phyloP scores from a whole-genome alignment of 37 sponge, comb jelly and placozoan genomes.

The Aphrocallistes beatrix region DNA sequence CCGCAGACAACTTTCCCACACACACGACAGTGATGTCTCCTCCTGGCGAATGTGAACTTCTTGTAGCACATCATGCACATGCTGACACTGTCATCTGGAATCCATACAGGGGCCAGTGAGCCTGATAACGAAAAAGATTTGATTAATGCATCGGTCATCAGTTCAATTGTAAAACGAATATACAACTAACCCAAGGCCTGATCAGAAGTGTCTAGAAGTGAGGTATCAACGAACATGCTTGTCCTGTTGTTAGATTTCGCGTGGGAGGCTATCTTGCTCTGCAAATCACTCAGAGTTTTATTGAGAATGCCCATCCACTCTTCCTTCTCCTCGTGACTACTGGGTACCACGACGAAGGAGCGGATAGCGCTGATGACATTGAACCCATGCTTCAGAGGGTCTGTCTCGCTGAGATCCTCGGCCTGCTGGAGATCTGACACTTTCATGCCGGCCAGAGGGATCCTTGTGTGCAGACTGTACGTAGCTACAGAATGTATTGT shows the following conservation, averaged over 20 bases:
- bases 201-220: not conserved
- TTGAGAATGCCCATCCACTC: slow-evolving; percentile 49
- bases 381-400: slow-evolving; percentile 37
- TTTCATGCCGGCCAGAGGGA: slow-evolving; percentile 1
- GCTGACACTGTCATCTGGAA: slow-evolving; percentile 81
- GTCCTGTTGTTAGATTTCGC: not conserved
- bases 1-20: slow-evolving; percentile 67
- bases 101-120: slow-evolving; percentile 70
- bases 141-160: not conserved
- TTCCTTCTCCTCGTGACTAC: slow-evolving; percentile 51
- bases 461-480: not conserved
- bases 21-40: slow-evolving; percentile 89
- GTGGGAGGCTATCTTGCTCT: not conserved
- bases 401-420: slow-evolving; percentile 38
- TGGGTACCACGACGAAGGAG: slow-evolving; percentile 48
- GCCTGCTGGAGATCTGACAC: slow-evolving; percentile 20
- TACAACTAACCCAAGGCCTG: not conserved
- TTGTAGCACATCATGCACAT: slow-evolving; percentile 78
- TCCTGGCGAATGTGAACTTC: slow-evolving; percentile 63
- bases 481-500: too few species aligned
- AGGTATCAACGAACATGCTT: not conserved
- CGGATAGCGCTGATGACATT: slow-evolving; percentile 50
- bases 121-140: not conserved
- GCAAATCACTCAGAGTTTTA: not conserved
- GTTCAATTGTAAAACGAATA: not conserved